These are phyloP conservation scores for Misgurnus mizolepis DNA, from an alignment of 2,113 vertebrate genomes.

Conservation along the genomic window DNA sequence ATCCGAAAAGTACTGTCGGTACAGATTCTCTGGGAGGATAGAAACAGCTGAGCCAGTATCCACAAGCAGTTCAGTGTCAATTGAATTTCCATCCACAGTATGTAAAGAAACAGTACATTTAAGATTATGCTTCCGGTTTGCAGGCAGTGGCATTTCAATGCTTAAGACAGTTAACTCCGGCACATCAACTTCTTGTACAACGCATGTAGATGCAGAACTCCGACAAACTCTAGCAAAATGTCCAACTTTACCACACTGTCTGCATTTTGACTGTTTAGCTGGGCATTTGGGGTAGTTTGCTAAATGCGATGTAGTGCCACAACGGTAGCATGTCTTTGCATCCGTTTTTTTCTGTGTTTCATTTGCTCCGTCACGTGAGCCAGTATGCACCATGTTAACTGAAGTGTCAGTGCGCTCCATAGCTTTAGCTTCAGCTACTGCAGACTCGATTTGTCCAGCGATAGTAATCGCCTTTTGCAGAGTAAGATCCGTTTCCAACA, in stretches of 20 bases:
- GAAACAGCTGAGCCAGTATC: not conserved
- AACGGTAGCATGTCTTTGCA: not conserved
- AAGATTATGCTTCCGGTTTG: not conserved
- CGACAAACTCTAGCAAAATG: conserved; percentile 18
- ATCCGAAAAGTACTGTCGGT: no score
- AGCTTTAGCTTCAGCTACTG: not conserved
- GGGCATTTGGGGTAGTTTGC: conserved; percentile 10
- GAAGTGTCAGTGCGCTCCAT: not conserved
- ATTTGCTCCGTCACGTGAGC: not conserved
- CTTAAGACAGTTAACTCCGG: conserved; percentile 21
- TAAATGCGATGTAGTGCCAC: not conserved
- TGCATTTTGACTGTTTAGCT: not conserved
- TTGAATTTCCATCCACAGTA: not conserved
- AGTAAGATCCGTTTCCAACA: conserved; percentile 27
- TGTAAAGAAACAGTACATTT: not conserved
- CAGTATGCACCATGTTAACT: not conserved
- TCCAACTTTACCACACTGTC: not conserved
- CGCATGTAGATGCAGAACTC: not conserved
- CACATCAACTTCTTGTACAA: conserved; percentile 7
- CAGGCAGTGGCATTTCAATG: not conserved
- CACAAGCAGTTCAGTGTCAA: not conserved
- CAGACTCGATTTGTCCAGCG: conserved; percentile 3
- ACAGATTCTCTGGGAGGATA: not conserved
- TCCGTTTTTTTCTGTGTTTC: not conserved
- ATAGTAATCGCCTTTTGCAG: conserved; percentile 19